These are phyloP conservation scores for Spodoptera litura DNA, from an alignment of 1,140 invertebrate species.

Conservation along the genomic window DNA sequence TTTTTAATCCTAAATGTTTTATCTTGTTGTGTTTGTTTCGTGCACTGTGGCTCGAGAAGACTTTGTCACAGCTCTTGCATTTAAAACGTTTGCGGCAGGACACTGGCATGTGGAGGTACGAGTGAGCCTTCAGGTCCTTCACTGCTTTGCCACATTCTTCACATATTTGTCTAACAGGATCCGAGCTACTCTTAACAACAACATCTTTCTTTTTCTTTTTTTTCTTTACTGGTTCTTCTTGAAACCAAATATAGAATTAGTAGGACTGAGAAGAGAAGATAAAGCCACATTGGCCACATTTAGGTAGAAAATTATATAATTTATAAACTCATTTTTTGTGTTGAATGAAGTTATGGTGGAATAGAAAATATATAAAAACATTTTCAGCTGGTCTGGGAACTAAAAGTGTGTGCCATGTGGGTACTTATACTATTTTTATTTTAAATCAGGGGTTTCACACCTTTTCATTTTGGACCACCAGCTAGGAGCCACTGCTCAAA, in stretches of 20 bases:
- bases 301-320: too few relatives aligned
- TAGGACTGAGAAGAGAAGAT: too few relatives aligned
- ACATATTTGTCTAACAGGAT: constrained; percentile 58
- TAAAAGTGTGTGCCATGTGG: too few relatives aligned
- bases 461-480: too few relatives aligned
- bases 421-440: too few relatives aligned
- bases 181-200: constrained; percentile 15
- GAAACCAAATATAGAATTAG: constrained; percentile 3
- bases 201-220: constrained; percentile 56
- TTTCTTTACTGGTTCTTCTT: constrained; percentile 47
- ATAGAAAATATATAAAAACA: too few relatives aligned
- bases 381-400: too few relatives aligned
- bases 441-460: too few relatives aligned
- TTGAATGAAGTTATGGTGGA: too few relatives aligned
- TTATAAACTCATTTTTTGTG: too few relatives aligned
- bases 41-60: constrained; percentile 59
- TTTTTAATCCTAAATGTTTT: constrained; percentile 73
- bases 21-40: constrained; percentile 67
- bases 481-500: too few relatives aligned
- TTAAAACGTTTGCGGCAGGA: constrained; percentile 55
- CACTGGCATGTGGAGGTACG: constrained; percentile 56
- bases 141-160: constrained; percentile 77
- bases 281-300: too few relatives aligned
- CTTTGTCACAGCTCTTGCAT: constrained; percentile 71
- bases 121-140: constrained; percentile 66